Evolutionary conservation across 2,113 vertebrate species (phyloP).

Genomic region (Apistogramma diplotaenia): DNA sequence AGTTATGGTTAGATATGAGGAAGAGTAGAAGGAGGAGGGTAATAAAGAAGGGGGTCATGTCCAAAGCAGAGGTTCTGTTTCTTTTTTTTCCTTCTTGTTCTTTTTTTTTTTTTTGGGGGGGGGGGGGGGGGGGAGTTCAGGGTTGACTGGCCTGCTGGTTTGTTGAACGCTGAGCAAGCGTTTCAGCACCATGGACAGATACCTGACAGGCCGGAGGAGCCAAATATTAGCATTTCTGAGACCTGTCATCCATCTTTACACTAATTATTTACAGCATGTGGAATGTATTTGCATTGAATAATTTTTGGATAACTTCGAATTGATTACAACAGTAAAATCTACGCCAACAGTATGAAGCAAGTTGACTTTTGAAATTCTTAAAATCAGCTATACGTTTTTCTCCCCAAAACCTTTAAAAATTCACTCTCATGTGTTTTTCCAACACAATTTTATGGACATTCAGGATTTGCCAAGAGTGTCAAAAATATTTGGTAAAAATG

Average conservation of each 20-base stretch:
- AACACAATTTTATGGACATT: background rate
- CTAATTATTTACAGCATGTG: constrained; percentile 51
- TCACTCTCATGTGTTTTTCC: background rate
- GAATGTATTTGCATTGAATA: constrained; percentile 45
- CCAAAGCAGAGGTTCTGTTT: constrained; percentile 34
- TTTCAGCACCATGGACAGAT: constrained; percentile 80
- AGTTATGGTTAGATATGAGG: constrained; percentile 42
- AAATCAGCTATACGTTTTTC: background rate
- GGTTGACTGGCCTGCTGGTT: constrained; percentile 6
- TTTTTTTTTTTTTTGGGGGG: background rate
- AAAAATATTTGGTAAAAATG: background rate
- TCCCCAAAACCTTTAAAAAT: background rate
- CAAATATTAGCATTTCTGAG: constrained; percentile 52
- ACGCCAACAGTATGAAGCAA: background rate
- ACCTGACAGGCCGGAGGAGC: constrained; percentile 32
- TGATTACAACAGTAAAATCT: background rate
- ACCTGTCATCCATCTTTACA: constrained; percentile 42
- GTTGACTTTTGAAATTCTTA: background rate
- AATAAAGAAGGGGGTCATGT: constrained; percentile 35
- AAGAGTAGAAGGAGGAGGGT: background rate
- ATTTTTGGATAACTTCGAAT: constrained; percentile 6
- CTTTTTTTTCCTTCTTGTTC: too few relatives aligned
- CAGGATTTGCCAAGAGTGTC: background rate
- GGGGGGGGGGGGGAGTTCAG: background rate
- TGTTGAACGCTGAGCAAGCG: constrained; percentile 33